Evolutionary conservation across 1,140 invertebrate species (phyloP).

Genomic region (Drosophila baimaii): DNA sequence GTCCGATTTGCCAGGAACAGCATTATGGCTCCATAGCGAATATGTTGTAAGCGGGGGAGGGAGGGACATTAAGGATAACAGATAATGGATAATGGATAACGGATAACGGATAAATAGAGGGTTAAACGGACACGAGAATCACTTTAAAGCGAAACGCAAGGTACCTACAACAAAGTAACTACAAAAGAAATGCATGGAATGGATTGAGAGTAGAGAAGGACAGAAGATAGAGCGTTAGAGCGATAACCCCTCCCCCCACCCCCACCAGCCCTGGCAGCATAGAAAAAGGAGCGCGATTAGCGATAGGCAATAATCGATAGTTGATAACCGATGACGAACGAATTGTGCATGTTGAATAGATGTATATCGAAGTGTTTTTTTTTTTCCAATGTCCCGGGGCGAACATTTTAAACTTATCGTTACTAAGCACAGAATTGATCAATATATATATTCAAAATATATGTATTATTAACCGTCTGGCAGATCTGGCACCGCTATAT

Average conservation of each 20-base stretch:
- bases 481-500: slow-evolving; percentile 58
- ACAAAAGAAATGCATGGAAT: slow-evolving; percentile 40
- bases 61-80: background rate
- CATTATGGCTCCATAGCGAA: slow-evolving; percentile 70
- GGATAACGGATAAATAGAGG: background rate
- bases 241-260: background rate
- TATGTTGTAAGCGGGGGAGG: slow-evolving; percentile 57
- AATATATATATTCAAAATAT: slow-evolving; percentile 80
- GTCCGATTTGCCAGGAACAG: slow-evolving; percentile 75
- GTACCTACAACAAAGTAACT: slow-evolving; percentile 69
- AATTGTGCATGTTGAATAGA: slow-evolving; percentile 41
- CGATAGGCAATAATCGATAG: slow-evolving; percentile 35
- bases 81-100: background rate
- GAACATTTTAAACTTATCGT: slow-evolving; percentile 48
- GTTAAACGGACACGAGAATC: background rate
- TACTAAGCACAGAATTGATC: slow-evolving; percentile 56
- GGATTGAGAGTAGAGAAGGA: background rate
- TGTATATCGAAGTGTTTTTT: slow-evolving; percentile 49
- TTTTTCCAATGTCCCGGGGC: slow-evolving; percentile 14
- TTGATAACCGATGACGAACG: slow-evolving; percentile 19
- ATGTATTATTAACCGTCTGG: slow-evolving; percentile 66
- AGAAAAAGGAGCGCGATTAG: background rate
- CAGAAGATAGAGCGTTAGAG: background rate
- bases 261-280: background rate
- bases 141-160: slow-evolving; percentile 59